These are phyloP conservation scores for Lasiurus cinereus DNA, from an alignment of 2,113 vertebrate species.

Conservation along the genomic window DNA sequence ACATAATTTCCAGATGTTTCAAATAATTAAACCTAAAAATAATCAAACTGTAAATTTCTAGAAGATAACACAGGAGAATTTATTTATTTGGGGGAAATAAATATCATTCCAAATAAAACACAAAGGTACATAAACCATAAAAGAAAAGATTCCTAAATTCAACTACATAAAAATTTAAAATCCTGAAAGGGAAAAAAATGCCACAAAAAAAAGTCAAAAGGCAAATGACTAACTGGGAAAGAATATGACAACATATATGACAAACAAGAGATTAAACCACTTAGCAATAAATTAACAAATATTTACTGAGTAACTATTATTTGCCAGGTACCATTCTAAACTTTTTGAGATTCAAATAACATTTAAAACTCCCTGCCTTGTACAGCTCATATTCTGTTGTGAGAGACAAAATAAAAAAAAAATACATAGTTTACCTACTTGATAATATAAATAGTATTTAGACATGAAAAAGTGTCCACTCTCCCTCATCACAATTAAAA, in stretches of 20 bases:
- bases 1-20: conserved; percentile 42
- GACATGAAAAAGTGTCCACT: not conserved
- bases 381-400: not conserved
- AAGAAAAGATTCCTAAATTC: conserved; percentile 40
- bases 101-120: conserved; percentile 32
- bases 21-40: conserved; percentile 27
- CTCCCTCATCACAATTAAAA: not conserved
- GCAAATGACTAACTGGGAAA: not conserved
- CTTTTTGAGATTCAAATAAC: conserved; percentile 40
- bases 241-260: not conserved
- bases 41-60: conserved; percentile 35
- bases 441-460: not conserved
- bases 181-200: not conserved
- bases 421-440: not conserved
- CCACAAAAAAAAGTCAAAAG: conserved; percentile 10
- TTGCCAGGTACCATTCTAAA: not conserved
- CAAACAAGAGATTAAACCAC: not conserved
- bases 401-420: conserved; percentile 33
- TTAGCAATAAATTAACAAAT: conserved; percentile 51
- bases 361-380: not conserved
- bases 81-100: conserved; percentile 25
- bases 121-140: not conserved
- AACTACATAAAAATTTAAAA: conserved; percentile 15
- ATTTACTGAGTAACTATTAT: conserved; percentile 42
- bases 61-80: not conserved